Conservation (phyloP, 2,888 invertebrate species). For the Lochmaea crataegi region DNA sequence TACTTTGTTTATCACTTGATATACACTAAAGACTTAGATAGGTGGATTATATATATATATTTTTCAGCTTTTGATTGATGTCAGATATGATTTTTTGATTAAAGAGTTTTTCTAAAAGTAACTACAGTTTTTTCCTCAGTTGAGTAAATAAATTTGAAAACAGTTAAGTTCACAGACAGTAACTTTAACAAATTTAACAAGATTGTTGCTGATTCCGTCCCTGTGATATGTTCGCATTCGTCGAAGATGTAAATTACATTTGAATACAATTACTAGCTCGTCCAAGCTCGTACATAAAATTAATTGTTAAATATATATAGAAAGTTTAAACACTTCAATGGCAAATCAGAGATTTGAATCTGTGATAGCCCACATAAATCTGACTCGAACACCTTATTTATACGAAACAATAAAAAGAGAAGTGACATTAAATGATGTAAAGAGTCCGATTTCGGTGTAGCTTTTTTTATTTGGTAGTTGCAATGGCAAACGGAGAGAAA, state of each 20-base stretch:
- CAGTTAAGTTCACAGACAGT: too few species aligned
- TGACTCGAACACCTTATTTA: slow-evolving; percentile 63
- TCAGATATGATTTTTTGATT: too few species aligned
- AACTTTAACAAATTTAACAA: too few species aligned
- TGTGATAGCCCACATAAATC: slow-evolving; percentile 64
- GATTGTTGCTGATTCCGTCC: slow-evolving; percentile 26
- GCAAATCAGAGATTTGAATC: slow-evolving; percentile 65
- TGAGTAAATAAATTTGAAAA: too few species aligned
- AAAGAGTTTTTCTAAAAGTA: too few species aligned
- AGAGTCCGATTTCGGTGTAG: neutral
- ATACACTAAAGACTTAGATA: too few species aligned
- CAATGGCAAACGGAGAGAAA: neutral
- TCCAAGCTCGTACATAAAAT: slow-evolving; percentile 63
- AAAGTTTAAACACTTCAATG: slow-evolving; percentile 66
- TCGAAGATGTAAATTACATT: slow-evolving; percentile 58
- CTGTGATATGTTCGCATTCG: slow-evolving; percentile 41
- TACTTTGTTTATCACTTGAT: too few species aligned
- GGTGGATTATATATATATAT: too few species aligned
- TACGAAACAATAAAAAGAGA: slow-evolving; percentile 57
- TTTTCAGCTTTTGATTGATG: too few species aligned
- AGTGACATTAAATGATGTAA: slow-evolving; percentile 48
- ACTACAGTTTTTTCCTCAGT: too few species aligned
- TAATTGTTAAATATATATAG: slow-evolving; percentile 64
- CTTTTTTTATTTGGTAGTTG: neutral
- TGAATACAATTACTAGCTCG: slow-evolving; percentile 65